These are phyloP conservation scores for Excalfactoria chinensis DNA, from an alignment of 2,113 vertebrate species.

Conservation along the genomic window DNA sequence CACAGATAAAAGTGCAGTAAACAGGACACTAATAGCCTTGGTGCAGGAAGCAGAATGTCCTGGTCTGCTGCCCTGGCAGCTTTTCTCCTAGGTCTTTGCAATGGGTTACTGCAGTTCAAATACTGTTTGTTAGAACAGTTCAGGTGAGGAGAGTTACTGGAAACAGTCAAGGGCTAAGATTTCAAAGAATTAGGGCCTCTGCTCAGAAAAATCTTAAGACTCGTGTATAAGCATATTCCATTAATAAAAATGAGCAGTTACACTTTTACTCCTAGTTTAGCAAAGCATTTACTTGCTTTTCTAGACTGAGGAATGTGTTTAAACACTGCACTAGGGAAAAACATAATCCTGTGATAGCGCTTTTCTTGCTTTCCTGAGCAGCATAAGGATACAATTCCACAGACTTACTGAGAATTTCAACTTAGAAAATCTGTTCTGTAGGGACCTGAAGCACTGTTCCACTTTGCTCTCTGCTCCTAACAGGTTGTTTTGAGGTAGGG, in stretches of 20 bases:
- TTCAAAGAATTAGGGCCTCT: not conserved
- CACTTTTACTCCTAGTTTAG: not conserved
- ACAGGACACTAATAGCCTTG: constrained; percentile 12
- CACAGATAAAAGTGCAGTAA: constrained; percentile 55
- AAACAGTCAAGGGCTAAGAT: not conserved
- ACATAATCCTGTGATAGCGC: not conserved
- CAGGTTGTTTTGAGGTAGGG: not conserved
- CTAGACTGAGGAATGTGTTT: not conserved
- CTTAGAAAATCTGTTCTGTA: not conserved
- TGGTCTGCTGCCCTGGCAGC: not conserved
- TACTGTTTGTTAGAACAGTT: not conserved
- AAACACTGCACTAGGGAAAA: not conserved
- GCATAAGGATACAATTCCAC: not conserved
- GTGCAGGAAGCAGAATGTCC: constrained; percentile 8
- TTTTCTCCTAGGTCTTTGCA: not conserved
- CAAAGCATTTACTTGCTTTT: not conserved
- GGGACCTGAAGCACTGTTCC: not conserved
- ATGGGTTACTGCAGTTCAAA: not conserved
- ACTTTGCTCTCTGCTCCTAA: not conserved
- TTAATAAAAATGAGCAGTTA: not conserved
- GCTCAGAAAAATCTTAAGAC: not conserved
- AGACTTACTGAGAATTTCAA: not conserved
- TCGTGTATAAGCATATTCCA: not conserved
- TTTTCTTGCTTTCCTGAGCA: not conserved
- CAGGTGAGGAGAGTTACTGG: not conserved